Base-by-base conservation (phyloP, 2,888 invertebrate genomes). In the Synergus japonicus region DNA sequence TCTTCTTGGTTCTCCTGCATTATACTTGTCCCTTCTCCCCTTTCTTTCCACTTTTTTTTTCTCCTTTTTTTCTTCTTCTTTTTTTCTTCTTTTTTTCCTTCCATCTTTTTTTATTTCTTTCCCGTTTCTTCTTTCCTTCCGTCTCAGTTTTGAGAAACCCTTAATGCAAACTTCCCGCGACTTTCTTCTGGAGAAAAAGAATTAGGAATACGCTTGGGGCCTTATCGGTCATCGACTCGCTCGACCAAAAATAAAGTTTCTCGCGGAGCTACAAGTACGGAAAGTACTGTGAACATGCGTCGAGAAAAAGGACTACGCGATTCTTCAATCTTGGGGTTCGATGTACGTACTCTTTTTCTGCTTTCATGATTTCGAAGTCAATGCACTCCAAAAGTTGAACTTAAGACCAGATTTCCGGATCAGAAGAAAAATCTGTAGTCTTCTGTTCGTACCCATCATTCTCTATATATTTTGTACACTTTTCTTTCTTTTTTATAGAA, bases 161-260 rank as follows among this genome's bases (percentile, higher is more conserved):
- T 80, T 82, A 80, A 85, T 82, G 85, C 85, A 85, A 84, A 83
- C 85, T 85, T 83, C 82, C 81, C 85, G 83, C 81, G 76, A 66
- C 66, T 66, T 66, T 66, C 66, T 66, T 18, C 66, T 44, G 43
- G 43, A n/a, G 73, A 76, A 66, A 15, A 76, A 65, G 60, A 67
- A 66, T 67, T 66, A 77, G 79, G 54, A 43, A 67, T 60, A 69
- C 77, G 60, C 80, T 79, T 69, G 22, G 43, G 43, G 54, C 77
- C 78, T 83, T 83, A 83, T 83, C 81, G 83, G 83, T 83, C 83
- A 81, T 76, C 78, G 60, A 81, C 78, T 64, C 63, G 37, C n/a
- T 64, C 10, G 22, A 76, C 77, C 83, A 60, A 80, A 82, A 79
- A 82, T 82, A 79, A 37, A 80, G 73, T 22, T 66, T 66, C 66